Evolutionary conservation across 2,113 vertebrate genomes (phyloP), one percentile per base, ranked within the genome.

Genomic region (Thunnus maccoyii): DNA sequence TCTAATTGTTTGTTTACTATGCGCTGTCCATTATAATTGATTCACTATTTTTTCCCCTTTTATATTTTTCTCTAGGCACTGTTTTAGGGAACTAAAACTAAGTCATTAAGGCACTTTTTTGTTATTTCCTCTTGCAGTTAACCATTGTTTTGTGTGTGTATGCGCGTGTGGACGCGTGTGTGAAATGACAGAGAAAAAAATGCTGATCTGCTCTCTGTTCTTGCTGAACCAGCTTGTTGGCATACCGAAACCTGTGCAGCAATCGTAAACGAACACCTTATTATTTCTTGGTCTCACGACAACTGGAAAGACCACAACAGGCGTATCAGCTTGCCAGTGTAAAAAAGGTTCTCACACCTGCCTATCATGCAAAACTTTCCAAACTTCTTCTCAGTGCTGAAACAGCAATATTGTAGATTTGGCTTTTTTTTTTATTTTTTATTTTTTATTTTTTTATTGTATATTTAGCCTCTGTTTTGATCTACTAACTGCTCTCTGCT

Each of bases 221-320:
- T 66, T 76, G 89, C 80, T 83, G 41, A 90, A 86, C 92, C 87
- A 76, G 89, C 84, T 88, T n/a, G 86, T 66, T 81, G 58, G 32
- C 89, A 79, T 91, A 81, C 86, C 82, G 54, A 12, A 82, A 78
- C 72, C 76, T 47, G 44, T 54, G 41, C 30, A 9, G 22, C 57
- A 11, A 27, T 25, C 3, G 32, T 60, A 56, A 79, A 78, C 22
- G 6, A 47, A 55, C 55, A 50, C 61, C 25, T 36, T 41, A 8
- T 69, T 20, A 27, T 76, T 72, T 46, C 58, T 63, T 2, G 2
- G 20, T 41, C 13, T 51, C 15, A 5, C 22, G 41, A 57, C 48
- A 70, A 50, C 14, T 41, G 4, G 36, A 52, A 22, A 61, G 25
- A 20, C 30, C 20, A 72, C 50, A 71, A 22, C 36, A 30, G 5